Percentiles rank a stretch among this genome's conserved stretches.
Evolutionary conservation across 2,113 vertebrate genomes (phyloP).

Genomic region (Nyctereutes procyonoides): DNA sequence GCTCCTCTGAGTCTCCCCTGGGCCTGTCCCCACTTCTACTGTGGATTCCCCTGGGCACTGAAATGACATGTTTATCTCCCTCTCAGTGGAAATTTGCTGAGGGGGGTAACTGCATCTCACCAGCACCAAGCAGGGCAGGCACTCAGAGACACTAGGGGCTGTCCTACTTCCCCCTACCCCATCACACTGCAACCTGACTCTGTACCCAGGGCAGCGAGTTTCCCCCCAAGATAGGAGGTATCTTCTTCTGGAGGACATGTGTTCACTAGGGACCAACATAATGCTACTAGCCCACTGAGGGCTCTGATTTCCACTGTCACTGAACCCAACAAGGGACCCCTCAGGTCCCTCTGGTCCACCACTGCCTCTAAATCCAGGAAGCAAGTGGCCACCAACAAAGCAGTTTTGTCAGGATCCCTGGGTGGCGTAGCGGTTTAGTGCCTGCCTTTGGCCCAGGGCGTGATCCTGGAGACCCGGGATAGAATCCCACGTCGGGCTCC

Average conservation of each 20-base stretch:
- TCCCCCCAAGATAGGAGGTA: neutral
- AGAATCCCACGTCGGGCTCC: no score
- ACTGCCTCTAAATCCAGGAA: neutral
- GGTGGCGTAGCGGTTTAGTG: no score
- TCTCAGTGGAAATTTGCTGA: neutral
- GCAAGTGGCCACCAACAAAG: neutral
- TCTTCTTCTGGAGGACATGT: neutral
- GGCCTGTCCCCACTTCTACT: neutral
- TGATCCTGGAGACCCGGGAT: no score
- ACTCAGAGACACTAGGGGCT: neutral
- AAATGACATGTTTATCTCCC: neutral
- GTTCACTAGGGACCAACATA: neutral
- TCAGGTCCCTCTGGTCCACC: neutral
- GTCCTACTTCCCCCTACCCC: neutral
- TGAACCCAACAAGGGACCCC: neutral
- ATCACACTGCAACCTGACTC: neutral
- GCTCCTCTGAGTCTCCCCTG: neutral
- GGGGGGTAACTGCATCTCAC: no score
- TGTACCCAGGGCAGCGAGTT: neutral
- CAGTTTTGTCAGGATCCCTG: neutral
- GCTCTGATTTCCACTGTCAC: neutral
- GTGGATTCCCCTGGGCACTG: neutral
- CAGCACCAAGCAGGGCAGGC: neutral
- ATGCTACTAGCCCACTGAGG: neutral
- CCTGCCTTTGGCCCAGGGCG: no score